These are phyloP conservation scores for Folsomia manolachei DNA, from an alignment of 2,888 invertebrate genomes.

Conservation along the genomic window DNA sequence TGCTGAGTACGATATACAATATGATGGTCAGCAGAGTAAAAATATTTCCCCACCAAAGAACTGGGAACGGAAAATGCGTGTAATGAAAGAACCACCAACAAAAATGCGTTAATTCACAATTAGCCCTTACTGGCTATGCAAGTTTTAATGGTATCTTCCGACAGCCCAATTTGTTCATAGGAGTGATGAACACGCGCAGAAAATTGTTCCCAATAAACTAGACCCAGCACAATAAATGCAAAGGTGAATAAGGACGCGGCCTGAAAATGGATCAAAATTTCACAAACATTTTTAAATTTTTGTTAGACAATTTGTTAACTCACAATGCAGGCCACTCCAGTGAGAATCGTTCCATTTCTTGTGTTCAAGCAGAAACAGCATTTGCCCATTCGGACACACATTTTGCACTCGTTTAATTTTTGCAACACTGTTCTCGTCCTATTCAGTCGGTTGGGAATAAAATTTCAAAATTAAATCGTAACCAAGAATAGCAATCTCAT, in stretches of 20 bases:
- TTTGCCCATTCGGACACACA: constrained; percentile 42
- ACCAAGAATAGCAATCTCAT: too few species aligned
- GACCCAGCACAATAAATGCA: constrained; percentile 43
- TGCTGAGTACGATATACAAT: constrained; percentile 42
- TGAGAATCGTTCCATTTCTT: constrained; percentile 43
- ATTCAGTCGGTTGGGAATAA: too few species aligned
- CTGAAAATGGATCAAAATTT: constrained; percentile 25
- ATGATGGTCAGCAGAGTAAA: constrained; percentile 45
- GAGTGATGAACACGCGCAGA: constrained; percentile 34
- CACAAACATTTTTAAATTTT: neutral
- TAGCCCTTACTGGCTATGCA: constrained; percentile 36
- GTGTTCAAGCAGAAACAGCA: constrained; percentile 49
- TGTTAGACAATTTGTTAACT: constrained; percentile 17
- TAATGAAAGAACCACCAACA: neutral
- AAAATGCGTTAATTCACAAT: too few species aligned
- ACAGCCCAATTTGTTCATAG: constrained; percentile 39
- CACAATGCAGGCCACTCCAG: constrained; percentile 45
- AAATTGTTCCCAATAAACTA: constrained; percentile 47
- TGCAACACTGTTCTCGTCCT: too few species aligned
- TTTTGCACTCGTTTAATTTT: neutral
- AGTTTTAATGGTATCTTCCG: constrained; percentile 37
- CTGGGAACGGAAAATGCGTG: constrained; percentile 21
- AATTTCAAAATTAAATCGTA: too few species aligned
- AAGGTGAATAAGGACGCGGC: constrained; percentile 42
- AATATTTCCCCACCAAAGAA: constrained; percentile 50